These are phyloP conservation scores for Acomys russatus DNA, from an alignment of 2,797 vertebrate species.

Conservation along the genomic window DNA sequence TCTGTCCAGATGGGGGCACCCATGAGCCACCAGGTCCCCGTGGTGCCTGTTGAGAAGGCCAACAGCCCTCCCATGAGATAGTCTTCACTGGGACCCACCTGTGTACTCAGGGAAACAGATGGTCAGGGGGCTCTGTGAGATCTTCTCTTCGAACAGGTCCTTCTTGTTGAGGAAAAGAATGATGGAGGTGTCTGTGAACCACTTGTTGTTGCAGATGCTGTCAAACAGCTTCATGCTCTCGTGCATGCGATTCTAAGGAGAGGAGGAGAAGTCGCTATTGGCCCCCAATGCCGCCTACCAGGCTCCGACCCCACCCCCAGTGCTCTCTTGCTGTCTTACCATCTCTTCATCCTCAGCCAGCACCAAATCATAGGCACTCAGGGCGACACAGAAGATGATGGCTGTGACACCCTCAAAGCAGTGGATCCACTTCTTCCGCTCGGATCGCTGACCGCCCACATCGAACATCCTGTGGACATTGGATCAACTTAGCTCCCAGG, in stretches of 20 bases:
- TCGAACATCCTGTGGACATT: conserved; percentile 95
- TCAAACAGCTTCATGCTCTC: conserved; percentile 99
- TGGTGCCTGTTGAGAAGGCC: neutral
- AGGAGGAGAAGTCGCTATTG: neutral
- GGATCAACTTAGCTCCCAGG: neutral
- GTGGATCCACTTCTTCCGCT: conserved; percentile 99
- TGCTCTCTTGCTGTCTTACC: conserved; percentile 89
- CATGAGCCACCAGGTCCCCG: neutral
- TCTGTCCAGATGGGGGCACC: conserved; percentile 25
- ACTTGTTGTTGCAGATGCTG: conserved; percentile 99
- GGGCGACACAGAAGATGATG: conserved; percentile 98
- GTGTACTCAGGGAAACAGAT: conserved; percentile 99
- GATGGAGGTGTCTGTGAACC: conserved; percentile 99
- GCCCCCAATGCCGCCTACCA: neutral
- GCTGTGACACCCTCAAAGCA: conserved; percentile 99
- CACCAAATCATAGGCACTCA: conserved; percentile 98
- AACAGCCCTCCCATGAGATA: neutral
- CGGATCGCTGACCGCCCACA: conserved; percentile 97
- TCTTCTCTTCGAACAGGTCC: conserved; percentile 99
- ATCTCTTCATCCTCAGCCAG: conserved; percentile 99
- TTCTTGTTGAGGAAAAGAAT: conserved; percentile 99
- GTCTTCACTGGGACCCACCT: conserved; percentile 88
- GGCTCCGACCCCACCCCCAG: neutral
- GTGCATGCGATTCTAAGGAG: conserved; percentile 97
- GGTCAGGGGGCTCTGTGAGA: conserved; percentile 95